phyloP scores from a whole-genome alignment of 35 echinoderm and acorn worm genomes.

The Ophiothrix spiculata region DNA sequence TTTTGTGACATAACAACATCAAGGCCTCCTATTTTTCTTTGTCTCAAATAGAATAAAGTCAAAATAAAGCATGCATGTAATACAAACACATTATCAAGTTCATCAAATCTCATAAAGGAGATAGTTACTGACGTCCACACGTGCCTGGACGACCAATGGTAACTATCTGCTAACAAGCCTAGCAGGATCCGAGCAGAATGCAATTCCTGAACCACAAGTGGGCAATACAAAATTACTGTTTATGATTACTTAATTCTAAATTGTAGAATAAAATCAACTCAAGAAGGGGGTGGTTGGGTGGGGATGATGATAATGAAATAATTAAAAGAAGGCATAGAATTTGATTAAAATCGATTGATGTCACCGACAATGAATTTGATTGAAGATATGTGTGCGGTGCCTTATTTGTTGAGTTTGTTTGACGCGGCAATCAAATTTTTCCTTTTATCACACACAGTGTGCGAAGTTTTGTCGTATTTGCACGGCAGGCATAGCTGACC shows the following conservation, averaged over 20 bases:
- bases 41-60: too few species aligned
- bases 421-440: not conserved
- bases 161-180: constrained; percentile 5
- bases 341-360: not conserved
- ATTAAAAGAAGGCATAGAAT: not conserved
- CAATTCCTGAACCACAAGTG: not conserved
- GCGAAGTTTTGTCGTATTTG: not conserved
- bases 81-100: constrained; percentile 8
- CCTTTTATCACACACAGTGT: not conserved
- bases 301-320: not conserved
- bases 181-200: not conserved
- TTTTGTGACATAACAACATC: too few species aligned
- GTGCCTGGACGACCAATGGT: not conserved
- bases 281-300: not conserved
- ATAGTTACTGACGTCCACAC: not conserved
- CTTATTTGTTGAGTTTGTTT: not conserved
- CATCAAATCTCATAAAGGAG: not conserved
- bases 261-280: not conserved
- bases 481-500: not conserved
- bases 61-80: too few species aligned
- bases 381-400: not conserved
- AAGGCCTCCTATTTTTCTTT: too few species aligned
- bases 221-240: constrained; percentile 5
- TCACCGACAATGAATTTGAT: not conserved
- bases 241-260: not conserved